Conservation (phyloP, 1,140 invertebrate species). For the Pentalonia nigronervosa region DNA sequence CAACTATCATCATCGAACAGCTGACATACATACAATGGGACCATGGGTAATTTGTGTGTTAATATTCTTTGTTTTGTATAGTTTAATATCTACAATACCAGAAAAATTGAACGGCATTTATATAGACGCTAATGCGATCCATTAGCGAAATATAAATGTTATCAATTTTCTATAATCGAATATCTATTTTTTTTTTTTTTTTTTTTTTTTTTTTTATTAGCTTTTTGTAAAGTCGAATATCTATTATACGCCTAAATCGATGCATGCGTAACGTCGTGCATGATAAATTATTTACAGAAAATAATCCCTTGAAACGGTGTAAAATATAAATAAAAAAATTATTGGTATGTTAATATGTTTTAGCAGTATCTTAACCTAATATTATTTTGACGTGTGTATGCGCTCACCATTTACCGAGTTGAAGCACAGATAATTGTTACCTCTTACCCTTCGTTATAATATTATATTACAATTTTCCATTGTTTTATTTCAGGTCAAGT, state of each 20-base stretch:
- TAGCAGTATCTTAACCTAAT: not conserved
- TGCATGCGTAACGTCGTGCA: not conserved
- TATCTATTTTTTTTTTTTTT: too few relatives aligned
- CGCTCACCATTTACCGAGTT: not conserved
- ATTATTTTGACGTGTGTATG: not conserved
- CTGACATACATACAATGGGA: conserved; percentile 96
- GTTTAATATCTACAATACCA: not conserved
- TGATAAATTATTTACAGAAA: not conserved
- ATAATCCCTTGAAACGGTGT: not conserved
- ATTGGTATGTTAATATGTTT: too few relatives aligned
- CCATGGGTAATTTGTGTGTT: conserved; percentile 79
- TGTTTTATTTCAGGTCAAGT: conserved; percentile 77
- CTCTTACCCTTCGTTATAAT: not conserved
- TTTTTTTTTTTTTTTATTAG: too few relatives aligned
- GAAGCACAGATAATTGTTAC: not conserved
- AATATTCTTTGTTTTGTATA: not conserved
- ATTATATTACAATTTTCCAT: not conserved
- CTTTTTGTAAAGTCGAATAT: too few relatives aligned
- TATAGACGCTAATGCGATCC: not conserved
- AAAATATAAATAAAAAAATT: not conserved
- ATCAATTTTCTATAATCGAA: too few relatives aligned
- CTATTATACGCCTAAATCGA: not conserved
- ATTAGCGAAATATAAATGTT: not conserved
- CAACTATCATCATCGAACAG: conserved; percentile 97
- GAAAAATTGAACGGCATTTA: not conserved